phyloP scores from a whole-genome alignment of 1,140 invertebrate genomes.

The Calephelis virginiensis region DNA sequence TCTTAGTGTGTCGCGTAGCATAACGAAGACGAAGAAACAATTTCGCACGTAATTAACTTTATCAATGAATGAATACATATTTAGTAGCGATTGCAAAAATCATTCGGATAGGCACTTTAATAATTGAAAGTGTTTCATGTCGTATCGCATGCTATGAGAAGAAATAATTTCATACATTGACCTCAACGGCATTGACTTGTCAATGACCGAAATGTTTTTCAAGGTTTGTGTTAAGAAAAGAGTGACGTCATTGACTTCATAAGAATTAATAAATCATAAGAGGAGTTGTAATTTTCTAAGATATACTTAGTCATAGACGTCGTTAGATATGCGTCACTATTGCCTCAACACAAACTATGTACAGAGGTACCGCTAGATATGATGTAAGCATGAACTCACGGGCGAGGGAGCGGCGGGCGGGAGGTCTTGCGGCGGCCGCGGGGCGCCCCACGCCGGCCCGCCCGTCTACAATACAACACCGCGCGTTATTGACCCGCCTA shows the following conservation, averaged over 20 bases:
- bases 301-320: too few relatives aligned
- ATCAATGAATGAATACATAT: too few relatives aligned
- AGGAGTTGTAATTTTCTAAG: too few relatives aligned
- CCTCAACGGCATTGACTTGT: neutral
- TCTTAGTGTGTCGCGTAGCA: too few relatives aligned
- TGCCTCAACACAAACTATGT: neutral
- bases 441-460: slow-evolving; percentile 48
- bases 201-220: too few relatives aligned
- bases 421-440: slow-evolving; percentile 52
- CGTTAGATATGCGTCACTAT: too few relatives aligned
- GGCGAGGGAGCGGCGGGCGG: slow-evolving; percentile 57
- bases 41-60: too few relatives aligned
- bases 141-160: neutral
- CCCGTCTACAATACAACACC: slow-evolving; percentile 43
- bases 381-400: slow-evolving; percentile 44
- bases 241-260: too few relatives aligned
- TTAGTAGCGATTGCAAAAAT: neutral
- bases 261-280: too few relatives aligned
- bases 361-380: neutral
- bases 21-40: too few relatives aligned
- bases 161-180: neutral
- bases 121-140: neutral
- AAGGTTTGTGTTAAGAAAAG: too few relatives aligned
- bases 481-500: slow-evolving; percentile 1
- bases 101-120: neutral